Conservation (phyloP, 2,113 vertebrate species). For the Otus sunia region DNA sequence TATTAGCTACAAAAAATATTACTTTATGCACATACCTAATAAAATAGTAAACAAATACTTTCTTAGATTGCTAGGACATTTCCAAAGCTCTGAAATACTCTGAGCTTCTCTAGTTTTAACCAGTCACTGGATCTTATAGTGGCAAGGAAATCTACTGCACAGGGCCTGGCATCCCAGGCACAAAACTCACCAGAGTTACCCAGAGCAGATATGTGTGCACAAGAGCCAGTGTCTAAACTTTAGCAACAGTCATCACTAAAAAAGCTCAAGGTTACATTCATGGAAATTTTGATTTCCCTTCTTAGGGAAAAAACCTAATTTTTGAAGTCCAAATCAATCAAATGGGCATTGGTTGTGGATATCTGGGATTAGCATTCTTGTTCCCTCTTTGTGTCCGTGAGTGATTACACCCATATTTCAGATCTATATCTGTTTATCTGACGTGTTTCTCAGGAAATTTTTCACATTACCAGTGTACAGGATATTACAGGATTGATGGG, state of each 20-base stretch:
- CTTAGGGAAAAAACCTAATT: accelerated
- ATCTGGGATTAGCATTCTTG: neutral
- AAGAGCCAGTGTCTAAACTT: neutral
- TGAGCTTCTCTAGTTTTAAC: neutral
- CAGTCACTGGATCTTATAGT: neutral
- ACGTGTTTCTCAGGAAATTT: neutral
- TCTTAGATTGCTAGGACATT: neutral
- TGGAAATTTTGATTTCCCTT: neutral
- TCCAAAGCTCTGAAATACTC: neutral
- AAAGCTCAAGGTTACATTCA: neutral
- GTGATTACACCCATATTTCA: neutral
- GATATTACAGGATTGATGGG: neutral
- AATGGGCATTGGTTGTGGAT: neutral
- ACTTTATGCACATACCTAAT: neutral
- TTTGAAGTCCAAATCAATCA: neutral
- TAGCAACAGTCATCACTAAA: neutral
- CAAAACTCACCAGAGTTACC: neutral
- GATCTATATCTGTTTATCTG: neutral
- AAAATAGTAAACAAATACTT: neutral
- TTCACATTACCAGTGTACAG: neutral
- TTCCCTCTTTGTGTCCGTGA: neutral
- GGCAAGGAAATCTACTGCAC: too few relatives aligned
- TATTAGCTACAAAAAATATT: neutral
- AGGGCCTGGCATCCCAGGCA: neutral
- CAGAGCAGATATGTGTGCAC: accelerated